Evolutionary conservation across 2,113 vertebrate genomes (phyloP).

Genomic region (Vidua chalybeata): DNA sequence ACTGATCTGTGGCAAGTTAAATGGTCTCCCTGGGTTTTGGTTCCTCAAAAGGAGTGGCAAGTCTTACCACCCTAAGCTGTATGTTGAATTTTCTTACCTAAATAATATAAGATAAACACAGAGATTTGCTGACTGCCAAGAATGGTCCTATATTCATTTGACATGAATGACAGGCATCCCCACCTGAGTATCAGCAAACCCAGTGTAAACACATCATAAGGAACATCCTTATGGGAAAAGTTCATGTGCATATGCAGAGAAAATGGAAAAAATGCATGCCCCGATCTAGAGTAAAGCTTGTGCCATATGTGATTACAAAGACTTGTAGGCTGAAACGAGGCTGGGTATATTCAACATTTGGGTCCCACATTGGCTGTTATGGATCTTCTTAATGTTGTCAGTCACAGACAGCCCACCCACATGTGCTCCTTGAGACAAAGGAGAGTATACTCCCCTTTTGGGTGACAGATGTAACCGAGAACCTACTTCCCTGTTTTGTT

Average conservation of each 20-base stretch:
- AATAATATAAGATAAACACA: not conserved
- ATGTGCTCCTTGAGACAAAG: not conserved
- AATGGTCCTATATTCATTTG: not conserved
- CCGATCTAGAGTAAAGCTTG: not conserved
- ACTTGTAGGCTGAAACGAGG: not conserved
- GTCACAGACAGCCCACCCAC: not conserved
- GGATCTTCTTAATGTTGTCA: not conserved
- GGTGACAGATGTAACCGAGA: not conserved
- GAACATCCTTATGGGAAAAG: not conserved
- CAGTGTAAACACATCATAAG: not conserved
- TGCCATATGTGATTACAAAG: not conserved
- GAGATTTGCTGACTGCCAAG: not conserved
- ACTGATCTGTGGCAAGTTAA: not conserved
- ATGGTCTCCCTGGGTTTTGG: not conserved
- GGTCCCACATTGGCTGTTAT: not conserved
- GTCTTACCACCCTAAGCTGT: not conserved
- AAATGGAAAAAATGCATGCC: not conserved
- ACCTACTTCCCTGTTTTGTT: not conserved
- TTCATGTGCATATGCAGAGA: not conserved
- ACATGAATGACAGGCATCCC: not conserved
- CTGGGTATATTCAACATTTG: not conserved
- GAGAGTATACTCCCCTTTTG: not conserved
- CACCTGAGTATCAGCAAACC: not conserved
- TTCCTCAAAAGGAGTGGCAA: not conserved
- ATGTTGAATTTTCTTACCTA: not conserved